A percentile compares a stretch with the other conserved stretches of the same genome.
Conservation (phyloP, 1,140 invertebrate genomes). For the Leptopilina clavipes region DNA sequence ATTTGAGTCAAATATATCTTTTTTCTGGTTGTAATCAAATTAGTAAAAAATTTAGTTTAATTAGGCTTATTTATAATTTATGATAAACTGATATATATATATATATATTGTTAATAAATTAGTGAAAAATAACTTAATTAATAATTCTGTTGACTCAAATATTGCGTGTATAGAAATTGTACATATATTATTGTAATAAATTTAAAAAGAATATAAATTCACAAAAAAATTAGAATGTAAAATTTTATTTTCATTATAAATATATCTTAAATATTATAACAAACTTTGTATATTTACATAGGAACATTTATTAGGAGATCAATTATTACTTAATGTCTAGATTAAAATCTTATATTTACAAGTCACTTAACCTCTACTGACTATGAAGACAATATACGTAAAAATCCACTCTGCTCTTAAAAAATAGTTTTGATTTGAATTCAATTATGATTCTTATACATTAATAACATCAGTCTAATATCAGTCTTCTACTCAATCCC, state of each 20-base stretch:
- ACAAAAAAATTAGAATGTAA: constrained; percentile 17
- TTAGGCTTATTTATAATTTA: too few species aligned
- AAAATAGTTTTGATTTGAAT: constrained; percentile 10
- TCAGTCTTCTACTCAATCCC: constrained; percentile 3
- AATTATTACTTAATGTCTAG: background rate
- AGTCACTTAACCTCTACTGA: constrained; percentile 13
- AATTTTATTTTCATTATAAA: constrained; percentile 47
- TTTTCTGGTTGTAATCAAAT: too few species aligned
- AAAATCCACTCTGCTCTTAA: background rate
- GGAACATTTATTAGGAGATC: constrained; percentile 35
- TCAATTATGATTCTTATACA: background rate
- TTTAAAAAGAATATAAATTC: background rate
- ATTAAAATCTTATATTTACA: constrained; percentile 26
- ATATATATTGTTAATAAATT: too few species aligned
- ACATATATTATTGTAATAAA: background rate
- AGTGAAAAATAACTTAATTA: too few species aligned
- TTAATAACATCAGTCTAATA: constrained; percentile 30
- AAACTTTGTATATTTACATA: constrained; percentile 53
- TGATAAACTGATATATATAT: too few species aligned
- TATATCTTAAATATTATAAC: constrained; percentile 60
- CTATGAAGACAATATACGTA: background rate
- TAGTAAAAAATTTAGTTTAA: too few species aligned
- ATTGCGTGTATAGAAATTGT: background rate
- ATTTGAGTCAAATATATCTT: too few species aligned
- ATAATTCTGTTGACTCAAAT: background rate